Percentiles rank a stretch among this genome's conserved stretches.
Evolutionary conservation across 2,113 vertebrate genomes (phyloP).

Genomic region (Trinectes maculatus): DNA sequence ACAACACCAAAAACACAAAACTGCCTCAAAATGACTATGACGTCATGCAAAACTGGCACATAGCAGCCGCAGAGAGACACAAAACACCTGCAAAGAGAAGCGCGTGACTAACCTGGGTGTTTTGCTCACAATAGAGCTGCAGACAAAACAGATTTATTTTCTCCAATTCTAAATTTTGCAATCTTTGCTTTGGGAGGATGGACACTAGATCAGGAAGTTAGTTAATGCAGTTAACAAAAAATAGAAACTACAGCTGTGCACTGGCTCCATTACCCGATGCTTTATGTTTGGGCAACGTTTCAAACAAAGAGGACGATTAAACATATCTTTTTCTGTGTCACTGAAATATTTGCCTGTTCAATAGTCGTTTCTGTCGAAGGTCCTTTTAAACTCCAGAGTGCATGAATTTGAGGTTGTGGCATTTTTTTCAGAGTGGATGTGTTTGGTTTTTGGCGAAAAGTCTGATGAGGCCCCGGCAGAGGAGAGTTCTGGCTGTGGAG

Average conservation of each 20-base stretch:
- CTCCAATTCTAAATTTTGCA: too few relatives aligned
- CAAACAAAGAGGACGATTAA: background rate
- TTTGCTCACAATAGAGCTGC: too few relatives aligned
- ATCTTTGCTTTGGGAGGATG: too few relatives aligned
- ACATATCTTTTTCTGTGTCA: background rate
- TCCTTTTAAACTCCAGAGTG: background rate
- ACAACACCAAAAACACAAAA: background rate
- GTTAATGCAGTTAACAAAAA: too few relatives aligned
- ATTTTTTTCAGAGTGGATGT: slow-evolving; percentile 21
- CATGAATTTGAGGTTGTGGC: background rate
- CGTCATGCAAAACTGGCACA: background rate
- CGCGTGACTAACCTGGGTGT: too few relatives aligned
- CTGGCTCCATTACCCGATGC: background rate
- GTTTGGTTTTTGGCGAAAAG: slow-evolving; percentile 15
- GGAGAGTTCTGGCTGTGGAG: slow-evolving; percentile 39
- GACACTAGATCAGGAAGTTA: too few relatives aligned
- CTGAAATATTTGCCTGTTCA: background rate
- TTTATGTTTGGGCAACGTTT: background rate
- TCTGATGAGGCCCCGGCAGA: slow-evolving; percentile 42
- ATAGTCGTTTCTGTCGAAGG: background rate
- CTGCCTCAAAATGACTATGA: background rate
- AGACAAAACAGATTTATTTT: too few relatives aligned
- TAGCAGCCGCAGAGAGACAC: background rate
- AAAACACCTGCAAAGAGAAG: background rate
- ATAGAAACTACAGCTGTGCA: background rate